Evolutionary conservation across 1,140 invertebrate genomes (phyloP), one percentile per base, ranked within the genome.

Genomic region (Teleopsis dalmanni): DNA sequence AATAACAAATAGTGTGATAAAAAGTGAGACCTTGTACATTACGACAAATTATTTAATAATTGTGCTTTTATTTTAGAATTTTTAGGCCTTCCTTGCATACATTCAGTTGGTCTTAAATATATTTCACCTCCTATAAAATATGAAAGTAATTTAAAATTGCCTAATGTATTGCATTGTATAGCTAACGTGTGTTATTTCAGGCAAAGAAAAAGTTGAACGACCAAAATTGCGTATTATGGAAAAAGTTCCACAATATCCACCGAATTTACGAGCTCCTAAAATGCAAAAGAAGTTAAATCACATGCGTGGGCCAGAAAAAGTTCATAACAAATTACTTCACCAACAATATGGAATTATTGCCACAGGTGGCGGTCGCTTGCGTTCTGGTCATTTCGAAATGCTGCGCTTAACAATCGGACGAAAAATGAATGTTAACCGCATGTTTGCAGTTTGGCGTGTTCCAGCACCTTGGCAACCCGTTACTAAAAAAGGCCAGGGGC

Each of bases 381-480:
- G 75, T 53, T 75, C 76, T 62, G 79, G 81, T 36, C 91, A 96
- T 72, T 84, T 92, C 72, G 93, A 98, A 75, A 85, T 92, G 81
- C 80, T 93, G 16, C 80, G 95, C 64, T 70, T 88, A 13, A 67
- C 64, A 3, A 69, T 71, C 22, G 80, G 82, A 36, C 75, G 84
- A 38, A 84, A 85, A 56, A 79, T 98, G 57, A 84, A 95, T 59
- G 67, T 75, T 19, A 80, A 76, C 47, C 80, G 78, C 55, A 90
- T 87, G 81, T 98, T 97, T 80, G 91, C 92, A n/a, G 77, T 94
- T 23, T 99, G 93, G 93, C 76, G 96, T 57, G 74, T 99, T 3
- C 90, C 94, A 67, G 72, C 91, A 1, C 94, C 95, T 1, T 99
- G 95, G 95, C 91, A 97, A 65, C 85, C 95, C 10, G 71, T 95